Percentiles rank a stretch among this genome's conserved stretches.
Evolutionary conservation across 2,113 vertebrate genomes (phyloP).

Genomic region (Zonotrichia leucophrys): DNA sequence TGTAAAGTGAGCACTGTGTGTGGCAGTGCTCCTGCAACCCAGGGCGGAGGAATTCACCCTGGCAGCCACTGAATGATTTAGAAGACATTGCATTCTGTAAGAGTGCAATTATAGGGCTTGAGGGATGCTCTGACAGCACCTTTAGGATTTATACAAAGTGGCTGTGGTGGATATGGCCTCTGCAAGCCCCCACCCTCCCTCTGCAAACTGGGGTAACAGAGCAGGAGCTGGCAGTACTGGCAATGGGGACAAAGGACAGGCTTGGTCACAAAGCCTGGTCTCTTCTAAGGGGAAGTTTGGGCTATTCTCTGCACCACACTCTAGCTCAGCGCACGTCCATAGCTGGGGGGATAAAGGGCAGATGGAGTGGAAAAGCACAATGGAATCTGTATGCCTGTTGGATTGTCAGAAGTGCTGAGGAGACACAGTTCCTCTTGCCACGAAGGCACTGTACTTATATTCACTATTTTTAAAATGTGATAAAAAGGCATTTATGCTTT

Average conservation of each 20-base stretch:
- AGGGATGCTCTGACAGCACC: background rate
- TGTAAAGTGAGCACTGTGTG: background rate
- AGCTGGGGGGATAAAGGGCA: background rate
- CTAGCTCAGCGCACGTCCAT: background rate
- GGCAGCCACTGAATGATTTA: background rate
- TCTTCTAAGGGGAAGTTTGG: background rate
- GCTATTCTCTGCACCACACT: background rate
- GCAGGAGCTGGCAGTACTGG: background rate
- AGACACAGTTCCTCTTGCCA: background rate
- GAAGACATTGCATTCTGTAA: background rate
- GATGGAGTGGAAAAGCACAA: background rate
- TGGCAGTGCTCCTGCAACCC: background rate
- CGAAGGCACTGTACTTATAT: background rate
- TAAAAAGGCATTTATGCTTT: background rate
- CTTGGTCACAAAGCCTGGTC: background rate
- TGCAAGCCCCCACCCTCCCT: rapidly evolving
- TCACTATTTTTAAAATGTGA: background rate
- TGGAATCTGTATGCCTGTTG: background rate
- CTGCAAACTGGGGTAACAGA: background rate
- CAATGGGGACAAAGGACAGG: background rate
- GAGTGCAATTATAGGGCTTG: background rate
- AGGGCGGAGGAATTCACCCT: background rate
- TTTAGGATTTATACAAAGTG: background rate
- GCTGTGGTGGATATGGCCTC: background rate
- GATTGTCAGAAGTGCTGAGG: background rate